These are phyloP conservation scores for Homarus americanus DNA, from an alignment of 1,140 invertebrate species.

Conservation along the genomic window DNA sequence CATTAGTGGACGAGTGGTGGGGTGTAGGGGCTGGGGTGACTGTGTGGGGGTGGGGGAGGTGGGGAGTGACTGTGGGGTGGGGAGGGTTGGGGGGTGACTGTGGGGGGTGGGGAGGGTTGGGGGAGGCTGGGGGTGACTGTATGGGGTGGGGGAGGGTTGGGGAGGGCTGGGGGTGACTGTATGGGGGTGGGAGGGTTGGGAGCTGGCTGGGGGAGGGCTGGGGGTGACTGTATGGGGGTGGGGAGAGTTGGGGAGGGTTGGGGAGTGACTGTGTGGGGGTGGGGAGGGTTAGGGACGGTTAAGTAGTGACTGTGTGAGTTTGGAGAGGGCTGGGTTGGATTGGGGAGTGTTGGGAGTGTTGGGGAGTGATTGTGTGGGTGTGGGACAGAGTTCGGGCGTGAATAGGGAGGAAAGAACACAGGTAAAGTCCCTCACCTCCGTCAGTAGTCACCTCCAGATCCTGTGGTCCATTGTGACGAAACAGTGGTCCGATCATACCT, in stretches of 20 bases:
- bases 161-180: not conserved
- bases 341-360: too few species aligned
- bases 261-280: not conserved
- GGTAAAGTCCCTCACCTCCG: slow-evolving; percentile 59
- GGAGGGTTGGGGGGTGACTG: not conserved
- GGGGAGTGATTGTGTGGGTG: not conserved
- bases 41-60: too few species aligned
- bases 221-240: slow-evolving; percentile 11
- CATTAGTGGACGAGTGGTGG: too few species aligned
- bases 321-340: too few species aligned
- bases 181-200: not conserved
- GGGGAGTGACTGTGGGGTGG: too few species aligned
- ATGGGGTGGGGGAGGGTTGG: not conserved
- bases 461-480: slow-evolving; percentile 35
- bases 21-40: not conserved
- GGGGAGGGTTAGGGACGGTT: too few species aligned
- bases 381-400: not conserved
- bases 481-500: slow-evolving; percentile 72
- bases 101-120: not conserved
- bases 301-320: too few species aligned
- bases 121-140: not conserved
- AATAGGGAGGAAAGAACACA: not conserved
- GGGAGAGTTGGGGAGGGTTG: not conserved
- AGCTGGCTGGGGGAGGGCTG: not conserved
- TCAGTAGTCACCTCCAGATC: slow-evolving; percentile 13